phyloP scores from a whole-genome alignment of 2,113 vertebrate genomes.

The Neolamprologus longior region DNA sequence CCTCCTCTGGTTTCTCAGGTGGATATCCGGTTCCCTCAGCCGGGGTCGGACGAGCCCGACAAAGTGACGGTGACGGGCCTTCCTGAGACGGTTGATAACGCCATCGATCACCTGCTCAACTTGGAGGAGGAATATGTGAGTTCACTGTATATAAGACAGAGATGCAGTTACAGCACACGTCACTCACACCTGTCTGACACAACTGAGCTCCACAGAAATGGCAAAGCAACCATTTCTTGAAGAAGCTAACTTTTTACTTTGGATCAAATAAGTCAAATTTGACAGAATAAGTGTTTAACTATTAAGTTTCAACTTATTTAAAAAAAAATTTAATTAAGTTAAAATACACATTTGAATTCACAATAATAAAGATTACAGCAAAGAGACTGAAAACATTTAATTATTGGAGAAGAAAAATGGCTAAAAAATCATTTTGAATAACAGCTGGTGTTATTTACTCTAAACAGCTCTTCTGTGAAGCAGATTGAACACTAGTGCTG shows the following conservation, averaged over 20 bases:
- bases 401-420: neutral
- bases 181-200: neutral
- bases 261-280: neutral
- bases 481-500: neutral
- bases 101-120: conserved; percentile 78
- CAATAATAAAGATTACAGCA: neutral
- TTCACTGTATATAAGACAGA: neutral
- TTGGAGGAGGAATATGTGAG: conserved; percentile 82
- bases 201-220: neutral
- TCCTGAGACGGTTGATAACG: conserved; percentile 74
- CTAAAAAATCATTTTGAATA: neutral
- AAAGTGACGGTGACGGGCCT: conserved; percentile 76
- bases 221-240: neutral
- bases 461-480: neutral
- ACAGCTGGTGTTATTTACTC: neutral
- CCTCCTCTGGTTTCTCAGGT: conserved; percentile 54
- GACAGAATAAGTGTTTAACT: neutral
- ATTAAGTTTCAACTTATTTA: neutral
- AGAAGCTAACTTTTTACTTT: neutral
- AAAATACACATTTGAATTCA: neutral
- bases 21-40: conserved; percentile 78
- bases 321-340: neutral
- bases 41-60: conserved; percentile 73
- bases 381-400: fast-evolving
- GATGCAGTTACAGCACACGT: neutral